Percentiles rank a stretch among this genome's conserved stretches.
phyloP scores from a whole-genome alignment of 1,140 invertebrate genomes.

The Bombus cullumanus region DNA sequence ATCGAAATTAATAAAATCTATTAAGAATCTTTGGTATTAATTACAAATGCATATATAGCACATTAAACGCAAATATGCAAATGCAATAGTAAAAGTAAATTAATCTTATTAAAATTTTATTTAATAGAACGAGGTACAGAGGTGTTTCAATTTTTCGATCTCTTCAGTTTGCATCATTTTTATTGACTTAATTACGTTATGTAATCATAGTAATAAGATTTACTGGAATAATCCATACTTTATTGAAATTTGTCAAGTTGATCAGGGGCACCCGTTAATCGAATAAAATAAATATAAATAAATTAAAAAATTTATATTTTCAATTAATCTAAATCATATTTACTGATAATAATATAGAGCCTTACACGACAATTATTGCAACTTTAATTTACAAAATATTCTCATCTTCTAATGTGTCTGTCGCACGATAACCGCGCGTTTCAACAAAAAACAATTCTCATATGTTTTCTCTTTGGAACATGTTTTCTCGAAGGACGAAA shows the following conservation, averaged over 20 bases:
- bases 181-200: not conserved
- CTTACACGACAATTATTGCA: not conserved
- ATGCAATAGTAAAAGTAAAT: not conserved
- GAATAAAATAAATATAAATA: too few relatives aligned
- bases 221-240: too few relatives aligned
- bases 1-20: not conserved
- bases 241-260: too few relatives aligned
- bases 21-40: not conserved
- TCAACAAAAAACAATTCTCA: conserved; percentile 25
- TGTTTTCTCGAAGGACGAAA: conserved; percentile 43
- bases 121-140: not conserved
- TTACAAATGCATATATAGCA: too few relatives aligned
- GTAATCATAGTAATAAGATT: not conserved
- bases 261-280: too few relatives aligned
- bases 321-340: not conserved
- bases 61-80: not conserved
- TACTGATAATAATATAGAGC: not conserved
- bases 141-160: not conserved
- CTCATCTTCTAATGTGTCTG: not conserved
- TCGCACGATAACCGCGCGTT: not conserved
- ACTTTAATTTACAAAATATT: not conserved
- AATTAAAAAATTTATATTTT: not conserved
- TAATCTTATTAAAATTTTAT: not conserved
- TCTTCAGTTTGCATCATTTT: not conserved
- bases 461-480: conserved; percentile 32